Evolutionary conservation across 2,797 vertebrate species (phyloP), one percentile per base, ranked within the genome.

Genomic region (Taenioides sp.): DNA sequence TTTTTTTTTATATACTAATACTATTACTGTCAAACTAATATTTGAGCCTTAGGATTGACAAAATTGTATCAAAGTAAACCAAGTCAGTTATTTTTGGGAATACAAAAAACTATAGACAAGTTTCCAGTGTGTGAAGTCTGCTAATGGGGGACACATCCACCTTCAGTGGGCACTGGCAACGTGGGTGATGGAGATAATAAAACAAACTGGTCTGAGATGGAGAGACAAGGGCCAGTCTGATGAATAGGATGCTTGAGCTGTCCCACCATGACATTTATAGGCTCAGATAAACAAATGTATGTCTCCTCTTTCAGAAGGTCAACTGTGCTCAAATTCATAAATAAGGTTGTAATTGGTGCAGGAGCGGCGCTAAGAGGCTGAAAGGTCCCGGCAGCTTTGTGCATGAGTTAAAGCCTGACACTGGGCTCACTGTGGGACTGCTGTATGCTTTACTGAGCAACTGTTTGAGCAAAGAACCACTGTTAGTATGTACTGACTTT

Each of bases 241-340:
- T 85, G 71, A 76, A 83, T 79, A 76, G 65, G 79, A 84, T 50
- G 65, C 76, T 76, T 14, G 71, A 74, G 75, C 67, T 49, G 22
- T 83, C 84, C 76, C 81, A 78, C 76, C 76, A 83, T 63, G 77
- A 84, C 78, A 87, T 91, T 90, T 86, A 82, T 89, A 88, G 89
- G 63, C 70, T 71, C 88, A 86, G 89, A 91, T 82, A 90, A 91
- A 91, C 86, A 84, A 86, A 93, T 92, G 84, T 89, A 90, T 72
- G 85, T 86, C 87, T 85, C 82, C 79, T 79, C 74, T 70, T 70
- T 70, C 82, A 89, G 91, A 93, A 92, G 92, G 91, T 92, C 91
- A 92, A 82, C 81, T 75, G 84, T 84, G 85, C 86, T 88, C 82
- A 84, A 81, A 91, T 90, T 89, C 88, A 92, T 91, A 92, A 93